Evolutionary conservation across 2,888 invertebrate species (phyloP), one percentile per base, ranked within the genome.

Genomic region (Spialia ferax): DNA sequence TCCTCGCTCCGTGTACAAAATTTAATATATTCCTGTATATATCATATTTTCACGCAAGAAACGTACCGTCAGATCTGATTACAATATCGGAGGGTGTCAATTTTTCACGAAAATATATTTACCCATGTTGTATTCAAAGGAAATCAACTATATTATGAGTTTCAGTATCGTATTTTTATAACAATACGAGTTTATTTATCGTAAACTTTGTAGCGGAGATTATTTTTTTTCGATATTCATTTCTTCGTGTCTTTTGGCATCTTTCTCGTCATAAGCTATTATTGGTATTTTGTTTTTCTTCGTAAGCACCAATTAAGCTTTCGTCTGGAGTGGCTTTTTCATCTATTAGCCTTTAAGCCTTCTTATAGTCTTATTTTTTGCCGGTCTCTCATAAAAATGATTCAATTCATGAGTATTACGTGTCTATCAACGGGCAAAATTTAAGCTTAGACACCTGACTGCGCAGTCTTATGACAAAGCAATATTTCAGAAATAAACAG

Each of bases 21-120:
- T 74, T 74, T 70, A 71, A 69, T 71, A 71, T 67, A 70, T 69
- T 68, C 63, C 62, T 73, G 70, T 73, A 73, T 73, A 73, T 69
- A 71, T 71, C 65, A 66, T 54, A 66, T 66, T 66, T 66, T 69
- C 68, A 54, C 54, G 50, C 66, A 69, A 67, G 61, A 60, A 66
- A 66, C 59, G 65, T 42, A 50, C 23, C 57, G 57, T 56, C 63
- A 29, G 48, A 65, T 65, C 65, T 65, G 65, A 65, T 65, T 65
- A 66, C 65, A 65, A 66, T 60, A 60, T 60, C 35, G 65, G 54
- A 66, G 59, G 59, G 65, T 66, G 59, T 42, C 52, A 60, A 60
- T 60, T 54, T 60, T 66, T 59, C 50, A 26, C 29, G 65, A 66
- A 66, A 66, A 66, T 60, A 56, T 66, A 64, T 60, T 66, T 64